Evolutionary conservation across 2,113 vertebrate species (phyloP).

Genomic region (Nannospalax galili): DNA sequence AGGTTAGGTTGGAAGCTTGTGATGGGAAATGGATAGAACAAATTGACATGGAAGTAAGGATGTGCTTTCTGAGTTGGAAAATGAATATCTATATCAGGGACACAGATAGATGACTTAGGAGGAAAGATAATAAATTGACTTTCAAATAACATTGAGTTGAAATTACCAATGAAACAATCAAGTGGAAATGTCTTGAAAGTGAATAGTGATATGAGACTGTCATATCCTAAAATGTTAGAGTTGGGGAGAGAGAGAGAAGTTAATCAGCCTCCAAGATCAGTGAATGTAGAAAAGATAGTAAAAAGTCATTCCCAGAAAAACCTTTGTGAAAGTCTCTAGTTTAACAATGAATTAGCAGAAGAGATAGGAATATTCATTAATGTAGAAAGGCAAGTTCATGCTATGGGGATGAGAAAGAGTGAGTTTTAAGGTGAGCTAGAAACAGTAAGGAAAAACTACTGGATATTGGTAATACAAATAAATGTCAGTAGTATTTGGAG

Average conservation of each 20-base stretch:
- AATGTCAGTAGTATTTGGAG: neutral
- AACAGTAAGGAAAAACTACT: neutral
- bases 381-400: neutral
- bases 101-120: neutral
- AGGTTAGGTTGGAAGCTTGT: neutral
- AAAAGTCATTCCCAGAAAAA: neutral
- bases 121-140: constrained; percentile 34
- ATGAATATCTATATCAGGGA: neutral
- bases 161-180: constrained; percentile 9
- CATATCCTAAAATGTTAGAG: neutral
- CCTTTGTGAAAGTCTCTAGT: neutral
- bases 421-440: neutral
- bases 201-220: neutral
- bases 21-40: neutral
- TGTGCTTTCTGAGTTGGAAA: neutral
- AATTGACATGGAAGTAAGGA: neutral
- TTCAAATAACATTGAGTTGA: constrained; percentile 41
- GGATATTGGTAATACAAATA: neutral
- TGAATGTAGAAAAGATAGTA: neutral
- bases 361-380: neutral
- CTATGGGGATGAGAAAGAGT: neutral
- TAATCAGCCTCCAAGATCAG: neutral
- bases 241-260: neutral
- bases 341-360: neutral
- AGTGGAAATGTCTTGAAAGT: constrained; percentile 40